Evolutionary conservation across 2,797 vertebrate species (phyloP).

Genomic region (Knipowitschia caucasica): DNA sequence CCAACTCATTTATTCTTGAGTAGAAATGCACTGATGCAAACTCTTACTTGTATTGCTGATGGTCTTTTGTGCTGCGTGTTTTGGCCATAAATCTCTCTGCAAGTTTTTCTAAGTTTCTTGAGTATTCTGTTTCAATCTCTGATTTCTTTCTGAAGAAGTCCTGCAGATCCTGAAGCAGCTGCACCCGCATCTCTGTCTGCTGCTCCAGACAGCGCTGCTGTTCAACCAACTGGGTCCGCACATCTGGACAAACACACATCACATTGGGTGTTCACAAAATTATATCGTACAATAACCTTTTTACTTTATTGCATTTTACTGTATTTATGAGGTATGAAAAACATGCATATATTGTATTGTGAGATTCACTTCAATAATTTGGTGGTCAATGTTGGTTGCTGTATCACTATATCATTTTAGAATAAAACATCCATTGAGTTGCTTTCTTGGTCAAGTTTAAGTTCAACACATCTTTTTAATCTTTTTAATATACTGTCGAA

Average conservation of each 20-base stretch:
- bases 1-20: background rate
- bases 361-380: no score
- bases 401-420: no score
- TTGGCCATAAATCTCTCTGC: slow-evolving; percentile 98
- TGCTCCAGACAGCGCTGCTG: slow-evolving; percentile 98
- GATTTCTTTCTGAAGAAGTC: slow-evolving; percentile 99
- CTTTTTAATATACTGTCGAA: no score
- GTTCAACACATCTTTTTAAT: no score
- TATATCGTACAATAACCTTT: no score
- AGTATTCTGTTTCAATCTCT: slow-evolving; percentile 97
- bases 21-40: background rate
- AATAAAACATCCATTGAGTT: no score
- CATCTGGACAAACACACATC: slow-evolving; percentile 72
- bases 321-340: no score
- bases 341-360: no score
- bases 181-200: slow-evolving; percentile 96
- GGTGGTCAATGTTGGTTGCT: no score
- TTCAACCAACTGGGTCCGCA: slow-evolving; percentile 93
- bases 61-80: slow-evolving; percentile 97
- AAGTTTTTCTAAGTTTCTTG: slow-evolving; percentile 93
- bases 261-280: no score
- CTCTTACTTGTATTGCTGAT: slow-evolving; percentile 95
- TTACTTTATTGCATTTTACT: no score
- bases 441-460: no score
- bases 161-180: slow-evolving; percentile 97